Base-by-base conservation (phyloP, 1,140 invertebrate species). In the Saccostrea cuccullata region DNA sequence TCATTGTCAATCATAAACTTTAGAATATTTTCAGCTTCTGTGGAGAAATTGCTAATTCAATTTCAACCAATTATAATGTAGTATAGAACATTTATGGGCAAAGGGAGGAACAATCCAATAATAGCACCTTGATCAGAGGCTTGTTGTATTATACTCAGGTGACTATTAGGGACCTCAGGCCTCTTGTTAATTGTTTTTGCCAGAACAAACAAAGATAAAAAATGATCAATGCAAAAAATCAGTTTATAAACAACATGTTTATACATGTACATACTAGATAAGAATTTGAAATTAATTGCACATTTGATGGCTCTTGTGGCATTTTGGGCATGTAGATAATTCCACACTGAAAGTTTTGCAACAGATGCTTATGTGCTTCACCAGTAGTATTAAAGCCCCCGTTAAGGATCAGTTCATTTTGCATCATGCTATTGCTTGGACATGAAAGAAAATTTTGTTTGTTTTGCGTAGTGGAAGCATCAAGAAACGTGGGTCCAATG, bases 401-500 rank as follows among this genome's bases (percentile, higher is more conserved):
- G 23, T 36, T 36, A 36, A 77, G 26, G 26, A 77, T 30, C 4
- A 77, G 30, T 30, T 26, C 26, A 15, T 36, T 30, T 77, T 77
- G 70, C 70, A 77, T 77, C 70, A 77, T 77, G 70, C 70, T 77
- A 36, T 77, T 77, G 70, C 70, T 77, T 77, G 70, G 70, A 77
- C 26, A 77, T 77, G 70, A 77, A 58, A 47, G 47, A 47, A 84
- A 40, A 84, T 82, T 89, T 88, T 64, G 86, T 77, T 26, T 77
- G 70, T 88, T 67, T 85, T 84, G 58, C 84, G 55, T 89, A 92
- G 92, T 87, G 92, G 92, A 55, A 92, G 92, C 86, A 90, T 92
- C 47, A 92, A 92, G 90, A 91, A 92, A 89, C 88, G 92, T 88
- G 90, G 89, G 73, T 90, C 91, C 58, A 91, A 90, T 90, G 92